Evolutionary conservation across 92 coral and sea anemone genomes (phyloP).

Genomic region (Zoanthus sansibaricus): DNA sequence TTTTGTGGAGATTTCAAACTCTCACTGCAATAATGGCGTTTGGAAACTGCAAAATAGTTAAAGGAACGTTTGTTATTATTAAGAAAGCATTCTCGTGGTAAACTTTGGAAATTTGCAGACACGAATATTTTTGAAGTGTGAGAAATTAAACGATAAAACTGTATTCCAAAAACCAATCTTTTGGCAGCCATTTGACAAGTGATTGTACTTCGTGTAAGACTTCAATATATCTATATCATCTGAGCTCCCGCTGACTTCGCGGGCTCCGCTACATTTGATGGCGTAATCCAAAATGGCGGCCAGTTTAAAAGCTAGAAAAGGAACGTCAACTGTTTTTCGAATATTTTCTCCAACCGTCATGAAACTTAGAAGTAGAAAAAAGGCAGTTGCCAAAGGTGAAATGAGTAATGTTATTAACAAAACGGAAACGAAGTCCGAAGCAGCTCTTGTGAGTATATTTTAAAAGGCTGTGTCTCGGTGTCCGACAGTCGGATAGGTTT

Average conservation of each 20-base stretch:
- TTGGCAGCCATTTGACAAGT: conserved; percentile 22
- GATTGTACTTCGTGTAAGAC: conserved; percentile 28
- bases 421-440: conserved; percentile 11
- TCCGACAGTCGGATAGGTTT: too few species aligned
- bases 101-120: not conserved
- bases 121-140: not conserved
- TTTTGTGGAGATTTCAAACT: not conserved
- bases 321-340: conserved; percentile 33
- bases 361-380: conserved; percentile 45
- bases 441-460: conserved; percentile 42
- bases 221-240: not conserved
- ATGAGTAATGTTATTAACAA: not conserved
- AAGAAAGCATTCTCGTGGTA: not conserved
- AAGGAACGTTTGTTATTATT: not conserved
- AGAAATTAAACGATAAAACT: conserved; percentile 22
- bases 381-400: not conserved
- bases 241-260: not conserved
- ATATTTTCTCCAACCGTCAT: conserved; percentile 45
- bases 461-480: too few species aligned
- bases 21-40: conserved; percentile 25
- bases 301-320: conserved; percentile 19
- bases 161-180: not conserved
- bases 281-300: conserved; percentile 52
- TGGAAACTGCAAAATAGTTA: conserved; percentile 12
- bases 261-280: conserved; percentile 30